These are phyloP conservation scores for Eupristina koningsbergeri DNA, from an alignment of 1,140 invertebrate genomes.

Conservation along the genomic window DNA sequence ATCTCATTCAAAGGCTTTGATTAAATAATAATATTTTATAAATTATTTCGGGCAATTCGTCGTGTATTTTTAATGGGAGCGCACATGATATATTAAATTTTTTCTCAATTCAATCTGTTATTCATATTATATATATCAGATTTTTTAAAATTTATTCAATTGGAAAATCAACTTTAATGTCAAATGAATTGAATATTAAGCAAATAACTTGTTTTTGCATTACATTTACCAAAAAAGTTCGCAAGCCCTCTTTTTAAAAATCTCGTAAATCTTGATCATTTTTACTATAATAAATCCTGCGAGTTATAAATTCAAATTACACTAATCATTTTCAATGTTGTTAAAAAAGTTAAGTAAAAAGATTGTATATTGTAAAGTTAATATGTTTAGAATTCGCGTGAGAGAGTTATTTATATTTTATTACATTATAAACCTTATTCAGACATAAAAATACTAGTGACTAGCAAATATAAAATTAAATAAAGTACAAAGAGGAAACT, in stretches of 20 bases:
- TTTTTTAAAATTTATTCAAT: neutral
- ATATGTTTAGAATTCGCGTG: neutral
- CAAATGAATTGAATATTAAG: neutral
- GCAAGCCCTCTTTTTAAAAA: neutral
- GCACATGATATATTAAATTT: neutral
- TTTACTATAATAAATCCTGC: neutral
- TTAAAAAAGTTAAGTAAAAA: neutral
- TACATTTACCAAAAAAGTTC: neutral
- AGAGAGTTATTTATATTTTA: neutral
- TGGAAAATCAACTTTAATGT: neutral
- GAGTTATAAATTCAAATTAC: neutral
- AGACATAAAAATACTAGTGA: neutral
- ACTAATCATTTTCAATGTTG: neutral
- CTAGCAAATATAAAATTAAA: neutral
- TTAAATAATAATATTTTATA: neutral
- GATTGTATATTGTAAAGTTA: neutral
- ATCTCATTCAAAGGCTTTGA: no score
- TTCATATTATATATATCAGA: neutral
- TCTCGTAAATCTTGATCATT: neutral
- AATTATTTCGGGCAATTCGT: neutral
- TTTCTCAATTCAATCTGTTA: neutral
- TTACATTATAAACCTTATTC: neutral
- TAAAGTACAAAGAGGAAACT: neutral
- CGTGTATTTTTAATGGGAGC: neutral
- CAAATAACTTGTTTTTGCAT: neutral